Evolutionary conservation across 2,888 invertebrate genomes (phyloP).

Genomic region (Drosophila anceps): DNA sequence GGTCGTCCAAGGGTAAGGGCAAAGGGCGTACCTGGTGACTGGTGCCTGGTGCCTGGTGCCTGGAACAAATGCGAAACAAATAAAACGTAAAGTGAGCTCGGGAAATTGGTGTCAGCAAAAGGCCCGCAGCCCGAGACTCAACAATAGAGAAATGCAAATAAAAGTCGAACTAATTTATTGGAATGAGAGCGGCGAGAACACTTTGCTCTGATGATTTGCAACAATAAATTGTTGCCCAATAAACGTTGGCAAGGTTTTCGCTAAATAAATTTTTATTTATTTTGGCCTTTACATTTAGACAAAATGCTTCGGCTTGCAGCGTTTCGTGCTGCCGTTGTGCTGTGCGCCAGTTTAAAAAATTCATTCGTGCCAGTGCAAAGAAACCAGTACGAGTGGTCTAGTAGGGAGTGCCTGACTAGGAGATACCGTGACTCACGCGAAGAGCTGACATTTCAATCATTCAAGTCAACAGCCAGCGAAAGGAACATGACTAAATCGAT

Average conservation of each 20-base stretch:
- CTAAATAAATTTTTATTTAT: slow-evolving; percentile 67
- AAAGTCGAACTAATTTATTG: slow-evolving; percentile 47
- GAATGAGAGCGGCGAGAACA: background rate
- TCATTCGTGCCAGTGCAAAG: slow-evolving; percentile 45
- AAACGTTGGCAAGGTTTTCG: slow-evolving; percentile 39
- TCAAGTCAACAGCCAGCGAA: background rate
- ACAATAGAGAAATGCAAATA: slow-evolving; percentile 45
- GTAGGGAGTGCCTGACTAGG: background rate
- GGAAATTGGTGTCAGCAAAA: slow-evolving; percentile 69
- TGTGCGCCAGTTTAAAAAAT: slow-evolving; percentile 47
- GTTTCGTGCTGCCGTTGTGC: slow-evolving; percentile 36
- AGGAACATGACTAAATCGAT: background rate
- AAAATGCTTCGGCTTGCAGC: slow-evolving; percentile 20
- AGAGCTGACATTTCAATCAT: background rate
- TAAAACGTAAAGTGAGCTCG: slow-evolving; percentile 48
- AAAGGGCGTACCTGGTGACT: background rate
- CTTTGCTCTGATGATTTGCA: slow-evolving; percentile 48
- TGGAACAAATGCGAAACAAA: slow-evolving; percentile 46
- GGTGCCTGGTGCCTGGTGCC: slow-evolving; percentile 2
- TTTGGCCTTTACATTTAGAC: slow-evolving; percentile 21
- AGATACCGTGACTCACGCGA: background rate
- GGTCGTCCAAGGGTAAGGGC: slow-evolving; percentile 5
- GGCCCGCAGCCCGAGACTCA: slow-evolving; percentile 39
- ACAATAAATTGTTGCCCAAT: slow-evolving; percentile 58
- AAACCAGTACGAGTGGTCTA: too few species aligned